A percentile compares a stretch with the other conserved stretches of the same genome.
phyloP scores from a whole-genome alignment of 2,888 invertebrate species.

The Alcis repandata region DNA sequence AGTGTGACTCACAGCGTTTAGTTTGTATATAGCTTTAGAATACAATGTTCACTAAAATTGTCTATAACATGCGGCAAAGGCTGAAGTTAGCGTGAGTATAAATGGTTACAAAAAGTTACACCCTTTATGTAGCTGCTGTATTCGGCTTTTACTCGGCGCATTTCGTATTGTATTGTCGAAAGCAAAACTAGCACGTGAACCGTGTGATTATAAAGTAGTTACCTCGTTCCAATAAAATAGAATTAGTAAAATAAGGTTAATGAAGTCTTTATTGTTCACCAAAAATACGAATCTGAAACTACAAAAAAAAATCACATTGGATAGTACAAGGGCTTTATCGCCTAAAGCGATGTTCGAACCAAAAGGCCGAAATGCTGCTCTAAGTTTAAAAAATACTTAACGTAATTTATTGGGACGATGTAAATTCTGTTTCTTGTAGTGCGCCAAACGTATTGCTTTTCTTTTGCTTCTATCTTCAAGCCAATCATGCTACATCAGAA shows the following conservation, averaged over 20 bases:
- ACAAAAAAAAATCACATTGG: too few relatives aligned
- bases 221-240: background rate
- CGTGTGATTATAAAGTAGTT: conserved; percentile 4
- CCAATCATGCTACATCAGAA: background rate
- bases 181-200: conserved; percentile 8
- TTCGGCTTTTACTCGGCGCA: conserved; percentile 45
- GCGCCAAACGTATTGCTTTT: conserved; percentile 15
- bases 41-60: conserved; percentile 69
- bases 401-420: conserved; percentile 17
- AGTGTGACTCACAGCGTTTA: conserved; percentile 41
- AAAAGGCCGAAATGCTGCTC: too few relatives aligned
- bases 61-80: conserved; percentile 87
- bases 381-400: background rate
- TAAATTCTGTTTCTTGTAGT: conserved; percentile 14
- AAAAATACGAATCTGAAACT: too few relatives aligned
- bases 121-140: conserved; percentile 41
- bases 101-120: conserved; percentile 50
- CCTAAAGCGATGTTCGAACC: too few relatives aligned
- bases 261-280: background rate
- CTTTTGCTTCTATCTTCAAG: conserved; percentile 15
- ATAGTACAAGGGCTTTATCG: too few relatives aligned
- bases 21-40: conserved; percentile 78
- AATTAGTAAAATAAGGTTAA: background rate
- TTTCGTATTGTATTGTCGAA: conserved; percentile 21
- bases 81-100: conserved; percentile 91